These are phyloP conservation scores for Drosophila borborema DNA, from an alignment of 2,888 invertebrate species.

Conservation along the genomic window DNA sequence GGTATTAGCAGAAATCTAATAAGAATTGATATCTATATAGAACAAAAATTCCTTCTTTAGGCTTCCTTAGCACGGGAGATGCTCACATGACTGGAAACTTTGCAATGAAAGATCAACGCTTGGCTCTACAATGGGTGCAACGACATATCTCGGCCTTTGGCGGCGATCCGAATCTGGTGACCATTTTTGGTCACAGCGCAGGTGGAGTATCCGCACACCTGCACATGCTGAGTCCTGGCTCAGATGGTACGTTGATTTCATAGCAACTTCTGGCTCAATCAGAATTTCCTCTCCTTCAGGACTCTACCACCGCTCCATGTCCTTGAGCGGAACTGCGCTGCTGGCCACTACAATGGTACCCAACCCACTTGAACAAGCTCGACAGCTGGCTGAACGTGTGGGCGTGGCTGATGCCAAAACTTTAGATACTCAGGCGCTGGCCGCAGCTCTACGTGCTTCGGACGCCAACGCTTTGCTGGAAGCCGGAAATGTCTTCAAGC, in stretches of 20 bases:
- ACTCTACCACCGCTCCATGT: constrained; percentile 85
- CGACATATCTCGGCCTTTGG: constrained; percentile 84
- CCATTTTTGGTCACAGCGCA: constrained; percentile 85
- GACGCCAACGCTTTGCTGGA: constrained; percentile 82
- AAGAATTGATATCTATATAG: neutral
- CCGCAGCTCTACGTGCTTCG: constrained; percentile 82
- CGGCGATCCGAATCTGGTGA: constrained; percentile 84
- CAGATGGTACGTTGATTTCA: constrained; percentile 76
- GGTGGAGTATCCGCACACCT: constrained; percentile 85
- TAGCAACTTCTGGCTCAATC: fast-evolving
- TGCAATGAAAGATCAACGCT: constrained; percentile 85
- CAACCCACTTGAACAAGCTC: constrained; percentile 76
- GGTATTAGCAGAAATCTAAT: constrained; percentile 41
- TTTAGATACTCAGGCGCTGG: constrained; percentile 72
- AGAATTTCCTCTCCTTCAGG: constrained; percentile 39
- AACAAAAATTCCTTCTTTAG: constrained; percentile 47
- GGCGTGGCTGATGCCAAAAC: constrained; percentile 75
- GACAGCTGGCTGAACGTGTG: constrained; percentile 78
- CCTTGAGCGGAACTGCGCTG: constrained; percentile 84
- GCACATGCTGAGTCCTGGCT: constrained; percentile 85
- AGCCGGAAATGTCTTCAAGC: constrained; percentile 84
- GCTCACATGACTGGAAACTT: constrained; percentile 85
- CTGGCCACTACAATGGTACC: constrained; percentile 51
- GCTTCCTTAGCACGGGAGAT: constrained; percentile 85
- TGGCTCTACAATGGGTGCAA: constrained; percentile 85